A percentile compares a stretch with the other conserved stretches of the same genome.
Evolutionary conservation across 2,113 vertebrate genomes (phyloP).

Genomic region (Pseudopodoces humilis): DNA sequence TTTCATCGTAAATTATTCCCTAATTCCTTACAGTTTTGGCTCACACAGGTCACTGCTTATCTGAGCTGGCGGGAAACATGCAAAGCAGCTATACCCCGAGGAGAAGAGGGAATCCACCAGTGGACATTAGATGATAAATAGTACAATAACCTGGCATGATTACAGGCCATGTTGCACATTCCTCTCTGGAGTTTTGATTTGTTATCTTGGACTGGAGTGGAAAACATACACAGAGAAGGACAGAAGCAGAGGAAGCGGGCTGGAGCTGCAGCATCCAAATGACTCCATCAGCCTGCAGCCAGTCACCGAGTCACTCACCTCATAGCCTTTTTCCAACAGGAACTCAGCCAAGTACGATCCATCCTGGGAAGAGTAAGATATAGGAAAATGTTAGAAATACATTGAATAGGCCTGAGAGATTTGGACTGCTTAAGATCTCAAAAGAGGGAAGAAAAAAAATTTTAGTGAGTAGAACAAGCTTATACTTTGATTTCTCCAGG

Average conservation of each 20-base stretch:
- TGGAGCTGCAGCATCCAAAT: constrained; percentile 39
- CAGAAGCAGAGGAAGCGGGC: constrained; percentile 70
- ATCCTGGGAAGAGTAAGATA: constrained; percentile 84
- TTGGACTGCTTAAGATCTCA: not conserved
- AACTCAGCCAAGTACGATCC: constrained; percentile 99
- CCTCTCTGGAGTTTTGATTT: constrained; percentile 85
- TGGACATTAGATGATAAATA: constrained; percentile 71
- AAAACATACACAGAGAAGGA: constrained; percentile 80
- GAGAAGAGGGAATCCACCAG: constrained; percentile 67
- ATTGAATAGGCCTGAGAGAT: not conserved
- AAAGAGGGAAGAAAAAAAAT: not conserved
- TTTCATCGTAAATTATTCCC: constrained; percentile 66
- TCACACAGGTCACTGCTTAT: constrained; percentile 69
- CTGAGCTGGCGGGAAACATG: constrained; percentile 68
- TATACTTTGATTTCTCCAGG: not conserved
- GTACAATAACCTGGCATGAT: constrained; percentile 85
- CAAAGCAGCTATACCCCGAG: constrained; percentile 61
- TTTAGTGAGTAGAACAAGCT: not conserved
- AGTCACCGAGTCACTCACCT: constrained; percentile 87
- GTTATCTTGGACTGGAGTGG: constrained; percentile 86
- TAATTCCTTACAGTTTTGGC: constrained; percentile 52
- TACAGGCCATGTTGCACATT: constrained; percentile 77
- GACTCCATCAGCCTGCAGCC: constrained; percentile 75
- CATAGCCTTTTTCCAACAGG: constrained; percentile 93
- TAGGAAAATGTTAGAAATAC: constrained; percentile 47